Conservation (phyloP, 2,888 invertebrate species). For the Thysanoteuthis rhombus region DNA sequence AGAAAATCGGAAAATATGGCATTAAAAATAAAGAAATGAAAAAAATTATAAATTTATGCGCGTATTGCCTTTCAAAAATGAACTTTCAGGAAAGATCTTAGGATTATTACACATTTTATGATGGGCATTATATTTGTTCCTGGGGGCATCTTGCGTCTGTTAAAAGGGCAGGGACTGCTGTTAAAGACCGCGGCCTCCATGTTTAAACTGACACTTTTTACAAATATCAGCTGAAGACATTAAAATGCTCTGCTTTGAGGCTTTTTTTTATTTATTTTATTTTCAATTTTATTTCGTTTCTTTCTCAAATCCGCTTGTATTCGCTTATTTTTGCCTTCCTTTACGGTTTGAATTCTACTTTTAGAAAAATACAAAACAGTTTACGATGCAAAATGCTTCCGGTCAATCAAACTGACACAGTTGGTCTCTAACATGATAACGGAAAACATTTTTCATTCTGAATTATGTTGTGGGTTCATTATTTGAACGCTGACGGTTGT, state of each 20-base stretch:
- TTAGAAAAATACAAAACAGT: background rate
- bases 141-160: background rate
- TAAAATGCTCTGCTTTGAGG: background rate
- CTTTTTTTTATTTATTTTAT: background rate
- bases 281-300: background rate
- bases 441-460: too few species aligned
- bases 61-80: background rate
- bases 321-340: background rate
- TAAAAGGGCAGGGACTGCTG: background rate
- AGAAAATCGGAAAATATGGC: background rate
- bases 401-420: background rate
- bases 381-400: background rate
- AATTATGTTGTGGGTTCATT: too few species aligned
- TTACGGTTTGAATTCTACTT: background rate
- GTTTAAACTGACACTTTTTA: background rate
- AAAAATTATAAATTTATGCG: background rate
- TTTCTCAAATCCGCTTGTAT: background rate
- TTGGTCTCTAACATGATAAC: too few species aligned
- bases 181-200: background rate
- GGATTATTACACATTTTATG: slow-evolving; percentile 12
- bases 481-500: too few species aligned
- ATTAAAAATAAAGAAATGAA: background rate
- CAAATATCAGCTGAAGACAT: background rate
- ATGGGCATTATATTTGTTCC: background rate
- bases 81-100: background rate